These are phyloP conservation scores for Aselliscus stoliczkanus DNA, from an alignment of 2,797 vertebrate species.

Conservation along the genomic window DNA sequence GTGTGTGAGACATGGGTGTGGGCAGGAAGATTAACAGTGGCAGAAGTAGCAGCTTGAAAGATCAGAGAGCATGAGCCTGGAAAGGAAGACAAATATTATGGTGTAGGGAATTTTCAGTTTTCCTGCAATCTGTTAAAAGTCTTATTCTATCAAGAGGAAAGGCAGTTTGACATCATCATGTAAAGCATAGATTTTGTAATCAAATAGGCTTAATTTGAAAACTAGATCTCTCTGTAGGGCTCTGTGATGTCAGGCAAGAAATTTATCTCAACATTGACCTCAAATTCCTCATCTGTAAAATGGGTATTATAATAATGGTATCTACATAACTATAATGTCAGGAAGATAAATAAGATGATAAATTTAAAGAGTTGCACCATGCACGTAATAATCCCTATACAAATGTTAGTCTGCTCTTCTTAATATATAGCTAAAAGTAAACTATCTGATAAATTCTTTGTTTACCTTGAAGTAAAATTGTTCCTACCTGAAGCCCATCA, in stretches of 20 bases:
- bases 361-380: not conserved
- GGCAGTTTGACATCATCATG: not conserved
- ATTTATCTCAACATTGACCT: not conserved
- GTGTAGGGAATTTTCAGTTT: not conserved
- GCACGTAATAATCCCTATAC: not conserved
- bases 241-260: not conserved
- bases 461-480: not conserved
- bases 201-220: not conserved
- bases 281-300: not conserved
- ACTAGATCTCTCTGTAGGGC: not conserved
- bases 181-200: not conserved
- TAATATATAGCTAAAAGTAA: not conserved
- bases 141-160: not conserved
- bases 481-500: not conserved
- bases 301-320: not conserved
- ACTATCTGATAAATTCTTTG: not conserved
- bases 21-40: slow-evolving; percentile 3
- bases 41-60: not conserved
- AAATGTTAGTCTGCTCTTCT: not conserved
- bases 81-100: not conserved
- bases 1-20: not conserved
- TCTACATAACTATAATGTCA: not conserved
- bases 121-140: not conserved
- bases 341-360: not conserved
- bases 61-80: not conserved